Evolutionary conservation across 2,888 invertebrate genomes (phyloP), one percentile per base, ranked within the genome.

Genomic region (Acronicta alni): DNA sequence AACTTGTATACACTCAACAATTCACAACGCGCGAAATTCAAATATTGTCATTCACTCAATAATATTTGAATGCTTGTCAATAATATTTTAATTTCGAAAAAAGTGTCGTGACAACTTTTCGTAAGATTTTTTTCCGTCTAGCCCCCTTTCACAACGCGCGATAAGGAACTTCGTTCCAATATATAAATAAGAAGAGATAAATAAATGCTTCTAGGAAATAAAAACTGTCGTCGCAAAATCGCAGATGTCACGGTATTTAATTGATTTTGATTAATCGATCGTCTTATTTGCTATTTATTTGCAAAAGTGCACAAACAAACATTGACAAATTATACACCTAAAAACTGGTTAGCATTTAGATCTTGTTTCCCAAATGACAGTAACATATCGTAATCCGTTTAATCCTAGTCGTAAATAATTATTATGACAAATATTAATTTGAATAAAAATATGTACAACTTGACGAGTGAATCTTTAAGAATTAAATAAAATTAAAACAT

Each of bases 301-400:
- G n/a, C n/a, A 55, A 68, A 64, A 64, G 47, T 53, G 17, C 9
- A 43, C 20, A 57, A 54, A 58, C 20, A 54, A 54, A 58, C 49
- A 68, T 47, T 63, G 57, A 71, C 67, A 69, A 73, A 69, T 73
- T 48, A 43, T 60, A 18, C 17, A 44, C 37, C 57, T 42, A 39
- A 9, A 57, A 49, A 62, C 65, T 52, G 32, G 66, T 64, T 72
- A 73, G 38, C 73, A 67, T 72, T 71, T 63, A n/a, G 42, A 63
- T 62, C 59, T 51, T 39, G 63, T 67, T 74, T 62, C 44, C 16
- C n/a, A 48, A 47, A 46, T 58, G 57, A 72, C 59, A 59, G 44
- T 58, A 59, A 45, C 32, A 17, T 41, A 54, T 48, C 48, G 23
- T 51, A 63, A 47, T 68, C 9, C 37, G 35, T 49, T 57, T 4